Base-by-base conservation (phyloP, 2,113 vertebrate genomes). In the Trachemys scripta region DNA sequence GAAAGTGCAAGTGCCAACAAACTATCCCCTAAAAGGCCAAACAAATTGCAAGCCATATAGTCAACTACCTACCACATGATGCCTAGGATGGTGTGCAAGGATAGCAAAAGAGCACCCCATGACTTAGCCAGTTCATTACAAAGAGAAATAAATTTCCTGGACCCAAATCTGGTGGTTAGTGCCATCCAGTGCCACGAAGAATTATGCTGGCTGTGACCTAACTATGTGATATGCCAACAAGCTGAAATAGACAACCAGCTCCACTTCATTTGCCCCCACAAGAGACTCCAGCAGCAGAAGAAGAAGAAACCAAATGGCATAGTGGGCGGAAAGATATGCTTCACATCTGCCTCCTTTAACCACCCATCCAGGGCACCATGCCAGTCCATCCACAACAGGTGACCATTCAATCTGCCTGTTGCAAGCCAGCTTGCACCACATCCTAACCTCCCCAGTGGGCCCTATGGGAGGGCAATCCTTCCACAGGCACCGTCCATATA, bases 151-250 rank as follows among this genome's bases (percentile, higher is more conserved):
- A 29, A 6, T 76, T 42, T 75, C 11, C 72, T 24, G 38, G 72
- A 42, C 38, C 42, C 75, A 4, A 47, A 29, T 25, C 47, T 78
- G 75, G 95, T 96, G 96, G 94, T 96, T 90, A 88, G 65, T 92
- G 85, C 95, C 94, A 96, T 93, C 96, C 95, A 89, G 89, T 97
- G 93, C 94, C 96, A 96, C 92, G 90, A 90, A 96, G 86, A 90
- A 93, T 90, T 5, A 87, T 86, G 89, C 94, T 96, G 94, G 93
- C 95, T 83, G 89, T 94, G 94, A 95, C 95, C 94, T 93, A 96
- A 93, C 3, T n/a, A 90, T 80, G 65, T 88, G 80, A 81, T 95
- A 91, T 91, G 97, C 85, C 96, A 94, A 24, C 85, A 65, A 47
- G 81, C 93, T 92, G 92, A 91, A 92, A 94, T 92, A 79, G 89